Percentiles rank a stretch among this genome's conserved stretches.
Conservation (phyloP, 2,113 vertebrate species). For the Laticauda laticaudata region DNA sequence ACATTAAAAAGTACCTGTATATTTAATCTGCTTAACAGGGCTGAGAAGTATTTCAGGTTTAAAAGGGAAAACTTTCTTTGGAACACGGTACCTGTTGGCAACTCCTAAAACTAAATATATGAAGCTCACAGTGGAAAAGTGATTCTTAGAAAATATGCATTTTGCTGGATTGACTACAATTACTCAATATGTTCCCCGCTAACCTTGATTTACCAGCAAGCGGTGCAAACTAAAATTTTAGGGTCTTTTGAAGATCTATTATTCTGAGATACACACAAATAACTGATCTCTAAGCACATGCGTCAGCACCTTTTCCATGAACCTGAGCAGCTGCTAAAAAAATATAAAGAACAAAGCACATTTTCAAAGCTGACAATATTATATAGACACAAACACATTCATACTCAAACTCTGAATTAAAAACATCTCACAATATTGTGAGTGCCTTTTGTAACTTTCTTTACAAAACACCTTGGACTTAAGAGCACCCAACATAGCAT, state of each 20-base stretch:
- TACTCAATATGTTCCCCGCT: background rate
- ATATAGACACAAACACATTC: background rate
- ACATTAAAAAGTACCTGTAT: background rate
- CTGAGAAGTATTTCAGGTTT: background rate
- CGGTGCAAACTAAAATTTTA: background rate
- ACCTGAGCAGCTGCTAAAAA: background rate
- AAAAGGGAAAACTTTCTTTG: background rate
- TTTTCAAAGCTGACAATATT: background rate
- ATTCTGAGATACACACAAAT: background rate
- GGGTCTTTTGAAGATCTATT: background rate
- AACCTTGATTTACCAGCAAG: background rate
- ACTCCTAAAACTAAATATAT: background rate
- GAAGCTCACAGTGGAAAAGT: background rate
- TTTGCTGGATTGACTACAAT: background rate
- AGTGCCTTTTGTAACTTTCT: background rate
- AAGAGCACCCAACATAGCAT: background rate
- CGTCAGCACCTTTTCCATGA: background rate
- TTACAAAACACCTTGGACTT: background rate
- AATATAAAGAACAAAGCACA: background rate
- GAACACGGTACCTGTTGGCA: background rate
- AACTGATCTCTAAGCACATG: background rate
- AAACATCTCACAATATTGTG: background rate
- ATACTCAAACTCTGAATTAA: background rate
- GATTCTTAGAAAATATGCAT: background rate
- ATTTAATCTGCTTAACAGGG: background rate